Evolutionary conservation across 2,113 vertebrate species (phyloP), one percentile per base, ranked within the genome.

Genomic region (Daubentonia madagascariensis): DNA sequence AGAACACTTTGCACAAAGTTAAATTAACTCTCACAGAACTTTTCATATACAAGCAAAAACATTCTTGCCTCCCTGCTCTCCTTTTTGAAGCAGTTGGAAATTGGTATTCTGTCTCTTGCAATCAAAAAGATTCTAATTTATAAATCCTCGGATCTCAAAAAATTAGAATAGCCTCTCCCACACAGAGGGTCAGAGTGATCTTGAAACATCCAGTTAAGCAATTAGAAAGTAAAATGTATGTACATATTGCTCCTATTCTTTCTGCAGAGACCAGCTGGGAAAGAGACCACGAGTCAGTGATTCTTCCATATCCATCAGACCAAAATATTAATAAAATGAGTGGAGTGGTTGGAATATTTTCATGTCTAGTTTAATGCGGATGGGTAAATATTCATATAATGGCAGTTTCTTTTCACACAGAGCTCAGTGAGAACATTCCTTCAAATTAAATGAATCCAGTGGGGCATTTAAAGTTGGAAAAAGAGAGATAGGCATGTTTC

Each of bases 341-440:
- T 73, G 16, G 16, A 90, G 52, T 92, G 43, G 59, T 67, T 86
- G 61, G 61, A 90, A 87, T 94, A 96, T 92, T 95, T 98, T 90
- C 84, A 78, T 85, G 85, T 97, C 80, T 96, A 83, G 59, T 95
- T 97, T 94, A 97, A 96, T 95, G 67, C 86, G 50, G 18, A 73
- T 83, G 86, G 59, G 89, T 92, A 97, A 97, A 98, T 96, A 98
- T 87, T 95, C 95, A 92, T 70, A 92, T 83, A 59, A 87, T 63
- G 35, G 50, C 11, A 79, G 30, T 96, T 96, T 92, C 67, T 94
- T 92, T 92, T 90, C 70, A 96, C 50, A 88, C 20, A 70, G 59
- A 85, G 59, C 92, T 94, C 96, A 83, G 87, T 90, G 88, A 76
- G 90, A 90, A 65, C 2, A 70, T 48, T 96, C 30, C 40, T 95